Conservation (phyloP, 2,888 invertebrate species). For the Eupithecia pulchellata region DNA sequence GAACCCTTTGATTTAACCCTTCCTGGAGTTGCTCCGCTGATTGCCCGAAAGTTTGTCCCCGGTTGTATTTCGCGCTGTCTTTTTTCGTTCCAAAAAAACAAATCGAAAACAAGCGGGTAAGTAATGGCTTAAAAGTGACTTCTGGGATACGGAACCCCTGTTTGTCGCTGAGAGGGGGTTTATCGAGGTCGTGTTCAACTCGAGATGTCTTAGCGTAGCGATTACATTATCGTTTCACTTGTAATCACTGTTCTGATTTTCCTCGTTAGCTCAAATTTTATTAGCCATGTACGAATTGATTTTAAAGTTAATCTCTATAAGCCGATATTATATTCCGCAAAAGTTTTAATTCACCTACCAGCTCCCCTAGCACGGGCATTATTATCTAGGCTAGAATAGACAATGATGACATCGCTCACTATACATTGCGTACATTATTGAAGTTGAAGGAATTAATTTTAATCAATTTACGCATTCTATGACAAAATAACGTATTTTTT, state of each 20-base stretch:
- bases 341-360: not conserved
- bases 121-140: slow-evolving; percentile 80
- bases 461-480: too few species aligned
- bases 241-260: slow-evolving; percentile 56
- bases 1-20: slow-evolving; percentile 85
- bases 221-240: slow-evolving; percentile 52
- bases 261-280: slow-evolving; percentile 39
- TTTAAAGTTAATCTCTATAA: not conserved
- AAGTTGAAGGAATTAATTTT: too few species aligned
- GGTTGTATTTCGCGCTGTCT: slow-evolving; percentile 73
- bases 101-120: slow-evolving; percentile 81
- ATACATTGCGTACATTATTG: too few species aligned
- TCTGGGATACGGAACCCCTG: slow-evolving; percentile 61
- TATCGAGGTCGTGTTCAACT: slow-evolving; percentile 48
- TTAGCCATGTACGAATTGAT: slow-evolving; percentile 17
- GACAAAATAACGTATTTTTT: too few species aligned
- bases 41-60: slow-evolving; percentile 81
- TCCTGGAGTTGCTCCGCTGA: slow-evolving; percentile 79
- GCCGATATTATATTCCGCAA: not conserved
- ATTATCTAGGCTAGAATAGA: too few species aligned
- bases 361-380: too few species aligned
- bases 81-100: slow-evolving; percentile 78
- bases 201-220: slow-evolving; percentile 55
- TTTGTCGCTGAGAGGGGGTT: slow-evolving; percentile 52
- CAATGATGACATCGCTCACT: too few species aligned